Percentiles rank a stretch among this genome's conserved stretches.
These are phyloP conservation scores for Conus betulinus DNA, from an alignment of 1,140 invertebrate species.

Conservation along the genomic window DNA sequence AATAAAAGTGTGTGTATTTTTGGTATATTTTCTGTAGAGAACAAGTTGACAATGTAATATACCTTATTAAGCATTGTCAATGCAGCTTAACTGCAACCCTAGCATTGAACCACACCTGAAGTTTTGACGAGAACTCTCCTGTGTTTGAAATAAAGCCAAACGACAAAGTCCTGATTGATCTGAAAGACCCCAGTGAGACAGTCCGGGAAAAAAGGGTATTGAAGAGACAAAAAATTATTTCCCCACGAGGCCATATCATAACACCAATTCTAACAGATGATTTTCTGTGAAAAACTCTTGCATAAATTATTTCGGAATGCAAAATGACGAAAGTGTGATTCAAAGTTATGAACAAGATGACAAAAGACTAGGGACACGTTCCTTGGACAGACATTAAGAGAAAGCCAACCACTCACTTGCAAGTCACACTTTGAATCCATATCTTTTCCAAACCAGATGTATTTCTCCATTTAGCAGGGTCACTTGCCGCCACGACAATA, in stretches of 20 bases:
- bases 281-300: slow-evolving; percentile 36
- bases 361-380: slow-evolving; percentile 50
- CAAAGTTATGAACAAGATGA: slow-evolving; percentile 44
- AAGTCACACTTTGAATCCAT: neutral
- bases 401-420: neutral
- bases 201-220: neutral
- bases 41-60: neutral
- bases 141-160: neutral
- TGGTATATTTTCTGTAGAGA: neutral
- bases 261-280: neutral
- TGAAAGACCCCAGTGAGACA: slow-evolving; percentile 33
- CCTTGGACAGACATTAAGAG: slow-evolving; percentile 49
- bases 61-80: neutral
- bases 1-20: neutral
- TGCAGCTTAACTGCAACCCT: neutral
- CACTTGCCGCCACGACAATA: slow-evolving; percentile 55
- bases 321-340: slow-evolving; percentile 57
- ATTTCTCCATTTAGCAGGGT: slow-evolving; percentile 34
- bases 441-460: neutral
- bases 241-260: neutral
- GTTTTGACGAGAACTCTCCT: neutral
- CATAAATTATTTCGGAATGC: slow-evolving; percentile 53
- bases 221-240: neutral
- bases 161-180: neutral
- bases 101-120: neutral